Evolutionary conservation across 2,888 invertebrate genomes (phyloP).

Genomic region (Agrilus biguttatus): DNA sequence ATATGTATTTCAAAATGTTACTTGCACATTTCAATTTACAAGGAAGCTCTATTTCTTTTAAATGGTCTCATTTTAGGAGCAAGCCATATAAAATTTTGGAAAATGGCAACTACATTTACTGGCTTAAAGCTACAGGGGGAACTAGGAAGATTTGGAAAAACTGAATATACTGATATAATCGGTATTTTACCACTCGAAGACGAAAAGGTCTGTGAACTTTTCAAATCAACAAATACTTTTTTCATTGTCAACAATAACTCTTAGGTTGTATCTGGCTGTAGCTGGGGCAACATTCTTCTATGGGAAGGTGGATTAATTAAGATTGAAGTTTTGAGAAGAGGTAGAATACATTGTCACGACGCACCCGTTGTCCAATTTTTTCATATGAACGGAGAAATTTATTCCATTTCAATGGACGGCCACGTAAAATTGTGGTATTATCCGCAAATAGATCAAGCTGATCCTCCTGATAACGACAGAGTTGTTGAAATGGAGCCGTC

Average conservation of each 20-base stretch:
- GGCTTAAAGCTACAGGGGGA: constrained; percentile 80
- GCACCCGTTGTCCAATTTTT: constrained; percentile 56
- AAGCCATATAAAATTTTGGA: constrained; percentile 83
- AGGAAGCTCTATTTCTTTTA: too few species aligned
- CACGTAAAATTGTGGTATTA: constrained; percentile 78
- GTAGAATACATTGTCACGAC: constrained; percentile 58
- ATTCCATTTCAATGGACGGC: constrained; percentile 52
- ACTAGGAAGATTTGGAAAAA: constrained; percentile 82
- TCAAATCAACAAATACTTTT: constrained; percentile 1
- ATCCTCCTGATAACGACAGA: constrained; percentile 66
- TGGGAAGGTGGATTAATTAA: constrained; percentile 87
- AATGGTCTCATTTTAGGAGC: constrained; percentile 32
- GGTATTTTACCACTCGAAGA: constrained; percentile 77
- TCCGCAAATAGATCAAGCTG: constrained; percentile 78
- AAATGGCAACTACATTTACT: constrained; percentile 82
- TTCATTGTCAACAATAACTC: constrained; percentile 2
- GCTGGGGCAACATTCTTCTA: constrained; percentile 83
- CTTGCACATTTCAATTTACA: too few species aligned
- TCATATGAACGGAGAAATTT: constrained; percentile 26
- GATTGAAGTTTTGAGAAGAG: constrained; percentile 61
- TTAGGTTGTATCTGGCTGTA: constrained; percentile 68
- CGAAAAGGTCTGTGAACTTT: constrained; percentile 50
- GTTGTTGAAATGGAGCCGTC: constrained; percentile 74
- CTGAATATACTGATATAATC: constrained; percentile 78
- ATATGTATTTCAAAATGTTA: too few species aligned